phyloP scores from a whole-genome alignment of 2,113 vertebrate genomes.

The Notechis scutatus region DNA sequence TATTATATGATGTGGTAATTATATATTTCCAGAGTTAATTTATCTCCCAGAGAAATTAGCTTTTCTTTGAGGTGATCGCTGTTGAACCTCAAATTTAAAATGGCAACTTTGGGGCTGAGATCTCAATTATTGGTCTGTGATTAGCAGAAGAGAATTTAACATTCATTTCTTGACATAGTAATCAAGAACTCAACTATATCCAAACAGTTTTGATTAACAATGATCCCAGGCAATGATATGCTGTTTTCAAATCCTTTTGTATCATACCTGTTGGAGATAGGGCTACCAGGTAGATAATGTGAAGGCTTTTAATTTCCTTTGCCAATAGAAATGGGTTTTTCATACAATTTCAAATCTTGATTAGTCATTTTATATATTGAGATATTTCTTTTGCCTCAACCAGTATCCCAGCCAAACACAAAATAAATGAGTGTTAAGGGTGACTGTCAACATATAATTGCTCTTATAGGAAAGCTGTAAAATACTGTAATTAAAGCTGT shows the following conservation, averaged over 20 bases:
- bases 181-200: background rate
- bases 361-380: constrained; percentile 29
- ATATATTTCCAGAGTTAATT: background rate
- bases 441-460: constrained; percentile 18
- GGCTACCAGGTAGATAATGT: background rate
- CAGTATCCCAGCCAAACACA: background rate
- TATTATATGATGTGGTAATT: background rate
- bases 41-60: background rate
- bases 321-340: background rate
- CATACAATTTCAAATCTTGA: background rate
- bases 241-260: constrained; percentile 11
- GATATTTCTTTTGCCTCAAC: background rate
- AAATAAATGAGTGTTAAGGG: constrained; percentile 17
- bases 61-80: background rate
- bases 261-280: constrained; percentile 5
- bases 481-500: constrained; percentile 14
- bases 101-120: background rate
- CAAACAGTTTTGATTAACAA: background rate
- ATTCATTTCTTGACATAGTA: background rate
- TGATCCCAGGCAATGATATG: background rate
- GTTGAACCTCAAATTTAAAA: background rate
- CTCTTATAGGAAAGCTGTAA: constrained; percentile 27
- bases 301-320: constrained; percentile 14
- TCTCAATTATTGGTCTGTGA: background rate
- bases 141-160: background rate